Conservation (phyloP, 2,888 invertebrate species). For the Poecilus cupreus region DNA sequence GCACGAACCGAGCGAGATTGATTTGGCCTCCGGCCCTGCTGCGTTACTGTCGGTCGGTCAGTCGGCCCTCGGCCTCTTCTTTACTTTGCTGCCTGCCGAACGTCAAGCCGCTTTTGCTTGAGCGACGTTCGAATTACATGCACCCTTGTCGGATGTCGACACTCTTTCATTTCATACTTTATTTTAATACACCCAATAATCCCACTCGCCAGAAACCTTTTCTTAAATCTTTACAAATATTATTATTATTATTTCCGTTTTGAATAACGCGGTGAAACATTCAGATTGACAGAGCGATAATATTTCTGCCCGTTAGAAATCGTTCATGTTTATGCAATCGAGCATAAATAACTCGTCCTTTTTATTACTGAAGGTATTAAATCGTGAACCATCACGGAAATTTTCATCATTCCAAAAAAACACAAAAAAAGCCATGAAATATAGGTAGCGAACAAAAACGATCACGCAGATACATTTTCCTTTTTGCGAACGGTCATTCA, state of each 20-base stretch:
- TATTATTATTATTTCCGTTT: neutral
- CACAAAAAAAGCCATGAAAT: slow-evolving; percentile 38
- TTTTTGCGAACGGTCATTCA: slow-evolving; percentile 54
- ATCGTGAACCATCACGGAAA: slow-evolving; percentile 38
- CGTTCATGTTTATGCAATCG: slow-evolving; percentile 35
- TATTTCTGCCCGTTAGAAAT: neutral
- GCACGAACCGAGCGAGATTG: slow-evolving; percentile 68
- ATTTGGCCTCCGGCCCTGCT: slow-evolving; percentile 65
- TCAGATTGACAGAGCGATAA: slow-evolving; percentile 16
- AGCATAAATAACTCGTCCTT: slow-evolving; percentile 37
- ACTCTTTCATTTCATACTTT: neutral
- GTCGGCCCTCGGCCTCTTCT: neutral
- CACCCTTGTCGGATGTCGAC: neutral
- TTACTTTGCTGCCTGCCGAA: neutral
- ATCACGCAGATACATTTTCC: slow-evolving; percentile 47
- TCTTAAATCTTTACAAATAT: neutral
- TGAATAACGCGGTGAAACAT: neutral
- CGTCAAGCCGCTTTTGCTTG: slow-evolving; percentile 42
- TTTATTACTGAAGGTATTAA: slow-evolving; percentile 42
- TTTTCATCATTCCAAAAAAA: slow-evolving; percentile 37
- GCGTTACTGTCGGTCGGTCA: slow-evolving; percentile 46
- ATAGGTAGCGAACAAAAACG: slow-evolving; percentile 47
- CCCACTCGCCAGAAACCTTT: neutral
- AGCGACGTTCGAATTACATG: slow-evolving; percentile 38
- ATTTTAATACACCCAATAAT: slow-evolving; percentile 1